Evolutionary conservation across 2,888 invertebrate genomes (phyloP), one percentile per base, ranked within the genome.

Genomic region (Aquatica leii): DNA sequence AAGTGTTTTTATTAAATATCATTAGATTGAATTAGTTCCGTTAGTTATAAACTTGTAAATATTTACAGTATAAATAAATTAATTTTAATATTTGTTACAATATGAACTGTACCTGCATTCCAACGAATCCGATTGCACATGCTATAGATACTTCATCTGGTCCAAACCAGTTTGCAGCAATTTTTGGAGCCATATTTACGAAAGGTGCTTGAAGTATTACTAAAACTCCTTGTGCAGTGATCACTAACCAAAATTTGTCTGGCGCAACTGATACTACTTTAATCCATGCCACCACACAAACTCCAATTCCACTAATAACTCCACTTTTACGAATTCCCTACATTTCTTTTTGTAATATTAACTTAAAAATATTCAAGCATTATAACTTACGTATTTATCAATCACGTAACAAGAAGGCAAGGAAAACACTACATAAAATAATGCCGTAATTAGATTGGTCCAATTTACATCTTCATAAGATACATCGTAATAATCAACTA

Each of bases 41-140:
- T n/a, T n/a, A n/a, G n/a, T n/a, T n/a, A n/a, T n/a, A n/a, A n/a
- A n/a, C n/a, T n/a, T n/a, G n/a, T n/a, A n/a, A n/a, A n/a, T n/a
- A n/a, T n/a, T n/a, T n/a, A n/a, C n/a, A n/a, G n/a, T n/a, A n/a
- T n/a, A n/a, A n/a, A n/a, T n/a, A n/a, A n/a, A n/a, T n/a, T n/a
- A n/a, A n/a, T n/a, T n/a, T n/a, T n/a, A n/a, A n/a, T n/a, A n/a
- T n/a, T n/a, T n/a, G n/a, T n/a, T n/a, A n/a, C n/a, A n/a, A n/a
- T n/a, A n/a, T n/a, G n/a, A n/a, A n/a, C n/a, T n/a, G n/a, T 78
- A 97, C 97, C 91, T 98, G 98, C 83, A 98, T 98, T 14, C 98
- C 98, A 80, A 99, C 98, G 11, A 99, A 98, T 5, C 98, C 98
- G 69, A 98, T 90, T 76, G 98, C 95, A 83, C 97, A 97, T 0